Conservation (phyloP, 1,140 invertebrate genomes). For the Anoplolepis gracilipes region DNA sequence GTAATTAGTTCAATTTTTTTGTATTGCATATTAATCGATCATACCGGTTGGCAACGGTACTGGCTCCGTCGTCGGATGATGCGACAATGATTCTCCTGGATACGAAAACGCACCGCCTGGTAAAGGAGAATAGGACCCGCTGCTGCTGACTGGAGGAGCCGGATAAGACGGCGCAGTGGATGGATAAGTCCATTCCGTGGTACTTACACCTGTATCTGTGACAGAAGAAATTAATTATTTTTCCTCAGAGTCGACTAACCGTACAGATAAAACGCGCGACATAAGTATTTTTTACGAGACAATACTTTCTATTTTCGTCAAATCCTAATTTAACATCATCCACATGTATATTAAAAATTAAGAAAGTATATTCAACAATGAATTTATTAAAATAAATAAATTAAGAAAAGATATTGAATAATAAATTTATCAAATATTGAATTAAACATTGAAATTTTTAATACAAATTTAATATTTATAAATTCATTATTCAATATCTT, state of each 20-base stretch:
- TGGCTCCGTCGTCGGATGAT: slow-evolving; percentile 84
- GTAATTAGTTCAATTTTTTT: slow-evolving; percentile 9
- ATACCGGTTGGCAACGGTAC: slow-evolving; percentile 83
- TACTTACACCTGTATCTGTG: slow-evolving; percentile 82
- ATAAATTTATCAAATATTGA: too few species aligned
- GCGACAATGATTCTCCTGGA: slow-evolving; percentile 82
- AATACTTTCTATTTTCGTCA: not conserved
- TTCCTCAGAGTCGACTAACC: not conserved
- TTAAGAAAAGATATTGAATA: too few species aligned
- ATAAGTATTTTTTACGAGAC: not conserved
- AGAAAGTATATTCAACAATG: too few species aligned
- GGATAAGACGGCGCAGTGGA: slow-evolving; percentile 84
- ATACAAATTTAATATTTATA: too few species aligned
- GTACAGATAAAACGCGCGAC: not conserved
- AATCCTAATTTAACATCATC: not conserved
- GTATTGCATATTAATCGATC: slow-evolving; percentile 21
- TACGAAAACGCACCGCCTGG: slow-evolving; percentile 84
- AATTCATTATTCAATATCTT: too few species aligned
- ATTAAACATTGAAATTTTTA: too few species aligned
- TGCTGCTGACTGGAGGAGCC: slow-evolving; percentile 79
- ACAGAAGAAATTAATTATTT: slow-evolving; percentile 54
- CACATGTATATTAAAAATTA: not conserved
- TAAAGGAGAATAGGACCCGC: slow-evolving; percentile 83
- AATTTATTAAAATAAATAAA: too few species aligned
- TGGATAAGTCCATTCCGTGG: slow-evolving; percentile 83